Evolutionary conservation across 1,140 invertebrate species (phyloP).

Genomic region (Melipona quadrifasciata): DNA sequence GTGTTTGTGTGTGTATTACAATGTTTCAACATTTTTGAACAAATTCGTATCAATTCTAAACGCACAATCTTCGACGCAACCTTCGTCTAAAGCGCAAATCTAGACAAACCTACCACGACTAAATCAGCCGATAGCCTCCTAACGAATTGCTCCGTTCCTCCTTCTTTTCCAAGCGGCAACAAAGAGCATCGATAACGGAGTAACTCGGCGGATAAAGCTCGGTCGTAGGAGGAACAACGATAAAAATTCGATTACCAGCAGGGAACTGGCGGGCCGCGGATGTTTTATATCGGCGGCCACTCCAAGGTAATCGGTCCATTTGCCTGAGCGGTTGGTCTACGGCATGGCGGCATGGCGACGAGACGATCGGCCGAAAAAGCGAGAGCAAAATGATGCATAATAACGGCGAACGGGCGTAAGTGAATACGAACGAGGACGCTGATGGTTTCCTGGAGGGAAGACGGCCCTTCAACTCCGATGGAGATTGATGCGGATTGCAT

Average conservation of each 20-base stretch:
- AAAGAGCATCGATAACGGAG: not conserved
- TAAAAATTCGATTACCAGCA: slow-evolving; percentile 15
- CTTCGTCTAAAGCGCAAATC: not conserved
- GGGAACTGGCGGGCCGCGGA: not conserved
- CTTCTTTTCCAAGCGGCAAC: not conserved
- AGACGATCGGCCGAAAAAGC: slow-evolving; percentile 37
- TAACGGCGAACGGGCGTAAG: slow-evolving; percentile 38
- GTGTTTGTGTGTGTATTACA: too few relatives aligned
- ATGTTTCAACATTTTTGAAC: not conserved
- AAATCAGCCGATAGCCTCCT: not conserved
- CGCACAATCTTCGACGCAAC: not conserved
- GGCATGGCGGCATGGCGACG: not conserved
- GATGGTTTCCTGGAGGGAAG: slow-evolving; percentile 48
- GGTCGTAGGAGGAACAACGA: not conserved
- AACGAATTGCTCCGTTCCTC: not conserved
- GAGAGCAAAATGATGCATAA: slow-evolving; percentile 46
- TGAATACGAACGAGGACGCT: slow-evolving; percentile 55
- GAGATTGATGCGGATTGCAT: slow-evolving; percentile 68
- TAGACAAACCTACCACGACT: too few relatives aligned
- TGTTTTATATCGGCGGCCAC: not conserved
- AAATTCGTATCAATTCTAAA: not conserved
- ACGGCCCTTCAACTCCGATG: slow-evolving; percentile 61
- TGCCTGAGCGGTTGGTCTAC: not conserved
- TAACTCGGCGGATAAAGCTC: not conserved
- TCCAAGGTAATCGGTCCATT: slow-evolving; percentile 32